phyloP scores from a whole-genome alignment of 2,797 vertebrate species.

The Acrossocheilus wenchowensis region DNA sequence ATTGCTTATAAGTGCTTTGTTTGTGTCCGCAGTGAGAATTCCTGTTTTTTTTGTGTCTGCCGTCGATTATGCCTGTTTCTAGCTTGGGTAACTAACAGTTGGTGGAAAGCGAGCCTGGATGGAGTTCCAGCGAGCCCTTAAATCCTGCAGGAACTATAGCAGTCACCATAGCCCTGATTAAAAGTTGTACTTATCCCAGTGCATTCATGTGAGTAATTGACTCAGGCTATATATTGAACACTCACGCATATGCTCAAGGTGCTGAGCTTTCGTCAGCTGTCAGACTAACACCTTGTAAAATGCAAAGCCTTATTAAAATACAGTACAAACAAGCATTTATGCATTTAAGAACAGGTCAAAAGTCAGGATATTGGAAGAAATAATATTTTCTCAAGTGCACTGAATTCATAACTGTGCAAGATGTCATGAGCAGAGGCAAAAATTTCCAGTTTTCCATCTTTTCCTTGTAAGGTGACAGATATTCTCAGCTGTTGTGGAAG shows the following conservation, averaged over 20 bases:
- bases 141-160: slow-evolving; percentile 49
- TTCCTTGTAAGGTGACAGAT: background rate
- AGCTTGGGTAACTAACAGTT: slow-evolving; percentile 45
- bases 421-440: background rate
- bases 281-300: slow-evolving; percentile 13
- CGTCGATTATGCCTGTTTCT: slow-evolving; percentile 22
- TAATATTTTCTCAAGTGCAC: background rate
- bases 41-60: slow-evolving; percentile 2
- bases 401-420: background rate
- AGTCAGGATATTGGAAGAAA: background rate
- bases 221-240: slow-evolving; percentile 1
- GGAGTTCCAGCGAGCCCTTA: slow-evolving; percentile 43
- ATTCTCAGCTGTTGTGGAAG: background rate
- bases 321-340: slow-evolving; percentile 6
- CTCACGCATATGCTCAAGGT: slow-evolving; percentile 26
- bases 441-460: background rate
- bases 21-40: slow-evolving; percentile 30
- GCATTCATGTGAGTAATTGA: slow-evolving; percentile 30
- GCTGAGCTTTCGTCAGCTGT: background rate
- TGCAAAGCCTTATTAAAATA: slow-evolving; percentile 5
- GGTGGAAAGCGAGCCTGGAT: slow-evolving; percentile 39
- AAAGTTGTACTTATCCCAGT: slow-evolving; percentile 44
- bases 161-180: slow-evolving; percentile 55
- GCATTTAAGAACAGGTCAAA: background rate
- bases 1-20: slow-evolving; percentile 14